Evolutionary conservation across 37 sponge, comb jelly and placozoan species (phyloP).

Genomic region (Cladorhizidae sp.): DNA sequence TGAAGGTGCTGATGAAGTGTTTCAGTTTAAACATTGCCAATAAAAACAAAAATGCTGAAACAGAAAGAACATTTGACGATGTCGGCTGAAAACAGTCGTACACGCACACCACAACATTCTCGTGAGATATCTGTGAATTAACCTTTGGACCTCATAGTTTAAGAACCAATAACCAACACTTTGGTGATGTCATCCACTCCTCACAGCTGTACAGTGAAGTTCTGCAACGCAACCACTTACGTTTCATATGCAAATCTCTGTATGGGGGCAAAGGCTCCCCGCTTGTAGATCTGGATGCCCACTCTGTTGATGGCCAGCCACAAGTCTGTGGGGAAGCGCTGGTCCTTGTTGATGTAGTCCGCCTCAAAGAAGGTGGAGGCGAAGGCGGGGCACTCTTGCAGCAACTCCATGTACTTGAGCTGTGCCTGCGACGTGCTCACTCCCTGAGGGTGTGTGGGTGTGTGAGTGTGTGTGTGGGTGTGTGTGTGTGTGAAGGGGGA

Average conservation of each 20-base stretch:
- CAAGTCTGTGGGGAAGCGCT: slow-evolving; percentile 75
- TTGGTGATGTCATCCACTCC: too few species aligned
- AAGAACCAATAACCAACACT: too few species aligned
- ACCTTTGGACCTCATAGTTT: too few species aligned
- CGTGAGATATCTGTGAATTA: too few species aligned
- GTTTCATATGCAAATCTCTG: slow-evolving; percentile 57
- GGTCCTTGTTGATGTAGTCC: slow-evolving; percentile 69
- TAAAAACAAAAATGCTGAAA: too few species aligned
- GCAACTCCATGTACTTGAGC: slow-evolving; percentile 82
- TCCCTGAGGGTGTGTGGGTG: slow-evolving; percentile 38
- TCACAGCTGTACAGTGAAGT: too few species aligned
- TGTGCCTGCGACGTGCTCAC: slow-evolving; percentile 66
- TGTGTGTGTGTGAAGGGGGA: not conserved
- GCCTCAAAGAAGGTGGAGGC: slow-evolving; percentile 83
- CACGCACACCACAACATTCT: too few species aligned
- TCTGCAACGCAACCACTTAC: slow-evolving; percentile 23
- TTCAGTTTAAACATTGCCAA: too few species aligned
- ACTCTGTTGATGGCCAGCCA: slow-evolving; percentile 72
- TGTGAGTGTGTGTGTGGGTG: not conserved
- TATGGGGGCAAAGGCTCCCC: slow-evolving; percentile 63
- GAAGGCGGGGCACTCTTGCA: slow-evolving; percentile 71
- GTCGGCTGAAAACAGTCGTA: too few species aligned
- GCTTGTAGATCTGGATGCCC: slow-evolving; percentile 69
- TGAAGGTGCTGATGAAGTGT: too few species aligned
- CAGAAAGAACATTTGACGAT: too few species aligned